Evolutionary conservation across 2,113 vertebrate species (phyloP).

Genomic region (Gavia stellata): DNA sequence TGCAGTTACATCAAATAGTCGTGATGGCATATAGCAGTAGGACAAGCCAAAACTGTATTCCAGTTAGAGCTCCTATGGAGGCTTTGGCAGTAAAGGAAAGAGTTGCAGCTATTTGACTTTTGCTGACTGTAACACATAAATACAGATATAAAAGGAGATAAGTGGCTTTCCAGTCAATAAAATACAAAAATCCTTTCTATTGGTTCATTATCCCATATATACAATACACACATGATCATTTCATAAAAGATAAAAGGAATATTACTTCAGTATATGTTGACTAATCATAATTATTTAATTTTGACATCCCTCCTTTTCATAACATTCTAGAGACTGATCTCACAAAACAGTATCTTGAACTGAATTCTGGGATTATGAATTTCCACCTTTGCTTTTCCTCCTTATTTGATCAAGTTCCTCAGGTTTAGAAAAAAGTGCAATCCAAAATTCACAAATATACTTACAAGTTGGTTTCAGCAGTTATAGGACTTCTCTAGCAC

Average conservation of each 20-base stretch:
- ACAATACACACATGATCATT: not conserved
- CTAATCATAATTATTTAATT: not conserved
- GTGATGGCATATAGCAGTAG: constrained; percentile 37
- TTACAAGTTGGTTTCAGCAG: not conserved
- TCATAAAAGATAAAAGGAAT: not conserved
- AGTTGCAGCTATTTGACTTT: not conserved
- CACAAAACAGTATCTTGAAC: not conserved
- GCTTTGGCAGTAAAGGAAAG: not conserved
- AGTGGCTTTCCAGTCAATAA: not conserved
- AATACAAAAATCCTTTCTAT: not conserved
- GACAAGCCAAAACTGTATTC: constrained; percentile 26
- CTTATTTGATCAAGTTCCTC: not conserved
- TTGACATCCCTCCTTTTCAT: not conserved
- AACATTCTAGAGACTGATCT: not conserved
- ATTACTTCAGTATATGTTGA: not conserved
- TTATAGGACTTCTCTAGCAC: not conserved
- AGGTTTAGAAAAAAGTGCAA: not conserved
- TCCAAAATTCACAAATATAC: not conserved
- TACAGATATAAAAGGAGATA: not conserved
- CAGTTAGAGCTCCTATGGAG: not conserved
- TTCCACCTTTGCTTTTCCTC: not conserved
- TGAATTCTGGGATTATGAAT: not conserved
- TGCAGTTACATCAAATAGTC: constrained; percentile 41
- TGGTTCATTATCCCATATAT: not conserved
- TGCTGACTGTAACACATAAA: not conserved